Evolutionary conservation across 2,888 invertebrate species (phyloP).

Genomic region (Brassicogethes aeneus): DNA sequence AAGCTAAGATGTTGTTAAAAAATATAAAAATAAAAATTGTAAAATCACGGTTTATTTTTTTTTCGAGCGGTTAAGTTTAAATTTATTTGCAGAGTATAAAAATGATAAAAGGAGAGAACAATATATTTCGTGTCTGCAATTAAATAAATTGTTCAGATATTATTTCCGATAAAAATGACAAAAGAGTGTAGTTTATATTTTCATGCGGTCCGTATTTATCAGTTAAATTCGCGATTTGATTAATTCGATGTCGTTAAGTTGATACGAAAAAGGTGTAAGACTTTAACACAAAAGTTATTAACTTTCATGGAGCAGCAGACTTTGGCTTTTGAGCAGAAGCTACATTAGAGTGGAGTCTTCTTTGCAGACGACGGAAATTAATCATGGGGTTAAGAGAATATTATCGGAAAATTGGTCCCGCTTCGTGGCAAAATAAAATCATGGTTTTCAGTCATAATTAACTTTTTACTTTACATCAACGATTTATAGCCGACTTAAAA

Average conservation of each 20-base stretch:
- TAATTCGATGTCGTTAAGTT: background rate
- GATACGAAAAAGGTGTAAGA: background rate
- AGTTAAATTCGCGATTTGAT: too few species aligned
- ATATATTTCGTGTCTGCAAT: too few species aligned
- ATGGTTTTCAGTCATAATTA: constrained; percentile 19
- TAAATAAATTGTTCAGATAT: too few species aligned
- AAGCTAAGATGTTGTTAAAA: too few species aligned
- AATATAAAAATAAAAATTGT: too few species aligned
- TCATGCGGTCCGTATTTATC: too few species aligned
- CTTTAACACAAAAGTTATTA: constrained; percentile 1
- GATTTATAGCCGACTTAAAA: constrained; percentile 6
- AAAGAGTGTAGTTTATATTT: too few species aligned
- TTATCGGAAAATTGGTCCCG: constrained; percentile 20
- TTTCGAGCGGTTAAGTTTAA: too few species aligned
- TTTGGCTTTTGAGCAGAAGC: background rate
- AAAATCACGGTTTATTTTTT: too few species aligned
- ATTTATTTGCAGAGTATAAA: too few species aligned
- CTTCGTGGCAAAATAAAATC: constrained; percentile 16
- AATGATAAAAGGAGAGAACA: too few species aligned
- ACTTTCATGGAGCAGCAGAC: background rate
- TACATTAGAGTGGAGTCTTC: constrained; percentile 9
- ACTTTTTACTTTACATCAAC: constrained; percentile 12
- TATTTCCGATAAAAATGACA: too few species aligned
- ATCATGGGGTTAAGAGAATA: constrained; percentile 20
- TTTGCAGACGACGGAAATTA: constrained; percentile 17